Base-by-base conservation (phyloP, 2,888 invertebrate species). In the Dinocampus coccinellae region DNA sequence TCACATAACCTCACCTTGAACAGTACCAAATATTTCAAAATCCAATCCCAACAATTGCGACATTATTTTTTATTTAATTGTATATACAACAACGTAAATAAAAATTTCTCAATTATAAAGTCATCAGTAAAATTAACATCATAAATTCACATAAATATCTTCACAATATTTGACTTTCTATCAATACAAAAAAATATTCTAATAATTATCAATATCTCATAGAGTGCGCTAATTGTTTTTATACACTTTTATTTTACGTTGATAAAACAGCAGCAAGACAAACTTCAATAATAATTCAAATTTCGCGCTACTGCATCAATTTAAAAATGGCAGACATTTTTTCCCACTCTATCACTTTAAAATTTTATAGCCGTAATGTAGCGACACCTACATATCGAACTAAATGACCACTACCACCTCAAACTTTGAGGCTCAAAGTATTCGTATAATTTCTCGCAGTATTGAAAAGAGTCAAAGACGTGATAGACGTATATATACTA, bases 11-110 rank as follows among this genome's bases (percentile, higher is more conserved):
- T 75, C 75, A 87, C 86, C 86, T 83, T 88, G 88, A 26, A 88
- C 88, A 76, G 76, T 81, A 39, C 88, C 88, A 72, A 79, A 86
- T 4, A 88, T 85, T 70, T 88, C 88, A 75, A 88, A 88, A 72
- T 88, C 86, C n/a, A 88, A 70, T 7, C 80, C 81, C 47, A 86
- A 60, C n/a, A 83, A 73, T 62, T 75, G 78, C 20, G 82, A 73
- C 83, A 82, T 83, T 13, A 61, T 70, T 74, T 74, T 52, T 26
- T 26, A 47, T 47, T 6, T 47, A 47, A n/a, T n/a, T n/a, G n/a
- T n/a, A n/a, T n/a, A n/a, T n/a, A n/a, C n/a, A n/a, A n/a, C n/a
- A n/a, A n/a, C n/a, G n/a, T n/a, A n/a, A n/a, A n/a, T n/a, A n/a
- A n/a, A n/a, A n/a, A n/a, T n/a, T n/a, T n/a, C n/a, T n/a, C n/a